These are phyloP conservation scores for Nipponia nippon DNA, from an alignment of 2,113 vertebrate genomes.

Conservation along the genomic window DNA sequence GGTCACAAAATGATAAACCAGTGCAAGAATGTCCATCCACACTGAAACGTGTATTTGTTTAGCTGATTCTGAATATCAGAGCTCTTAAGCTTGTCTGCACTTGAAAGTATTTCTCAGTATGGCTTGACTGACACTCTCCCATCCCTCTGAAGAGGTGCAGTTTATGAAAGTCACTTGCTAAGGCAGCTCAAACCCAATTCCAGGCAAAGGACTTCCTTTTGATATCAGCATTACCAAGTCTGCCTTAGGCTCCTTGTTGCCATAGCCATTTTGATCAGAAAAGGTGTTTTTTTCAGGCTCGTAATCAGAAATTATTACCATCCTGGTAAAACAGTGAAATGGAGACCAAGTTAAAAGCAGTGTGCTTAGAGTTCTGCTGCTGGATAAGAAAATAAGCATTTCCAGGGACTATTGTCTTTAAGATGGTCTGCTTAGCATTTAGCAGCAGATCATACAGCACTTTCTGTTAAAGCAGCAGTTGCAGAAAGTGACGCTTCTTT, in stretches of 20 bases:
- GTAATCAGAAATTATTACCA: slow-evolving; percentile 18
- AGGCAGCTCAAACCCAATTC: slow-evolving; percentile 10
- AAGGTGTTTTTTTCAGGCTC: neutral
- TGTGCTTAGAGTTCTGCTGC: neutral
- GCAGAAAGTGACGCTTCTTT: neutral
- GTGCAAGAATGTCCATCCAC: neutral
- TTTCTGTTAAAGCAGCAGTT: neutral
- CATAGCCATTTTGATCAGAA: slow-evolving; percentile 32
- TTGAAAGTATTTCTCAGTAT: slow-evolving; percentile 1
- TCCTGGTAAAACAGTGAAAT: neutral
- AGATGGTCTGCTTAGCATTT: neutral
- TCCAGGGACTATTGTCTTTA: neutral
- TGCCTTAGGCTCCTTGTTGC: slow-evolving; percentile 22
- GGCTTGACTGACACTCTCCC: neutral
- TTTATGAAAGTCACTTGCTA: slow-evolving; percentile 25
- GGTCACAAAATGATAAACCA: neutral
- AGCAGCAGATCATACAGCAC: accelerated
- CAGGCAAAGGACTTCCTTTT: slow-evolving; percentile 28
- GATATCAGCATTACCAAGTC: neutral
- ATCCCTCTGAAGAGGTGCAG: neutral
- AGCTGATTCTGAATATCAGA: neutral
- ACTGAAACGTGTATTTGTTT: neutral
- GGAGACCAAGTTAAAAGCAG: slow-evolving; percentile 2
- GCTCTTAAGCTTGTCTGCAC: neutral
- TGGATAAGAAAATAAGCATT: neutral